phyloP scores from a whole-genome alignment of 23 tunicate genomes.

The Clavelina lepadiformis region DNA sequence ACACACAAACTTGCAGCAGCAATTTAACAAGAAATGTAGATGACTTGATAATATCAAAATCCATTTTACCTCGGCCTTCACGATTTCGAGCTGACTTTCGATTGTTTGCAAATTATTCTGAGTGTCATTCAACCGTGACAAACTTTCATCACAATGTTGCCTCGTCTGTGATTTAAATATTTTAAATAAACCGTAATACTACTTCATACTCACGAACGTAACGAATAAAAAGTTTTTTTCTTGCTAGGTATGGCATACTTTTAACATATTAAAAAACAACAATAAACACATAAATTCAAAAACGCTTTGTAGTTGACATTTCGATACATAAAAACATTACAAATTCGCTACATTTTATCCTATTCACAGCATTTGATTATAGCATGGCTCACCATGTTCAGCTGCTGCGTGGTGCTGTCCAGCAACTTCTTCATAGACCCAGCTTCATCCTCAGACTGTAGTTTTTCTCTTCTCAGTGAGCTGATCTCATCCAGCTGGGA shows the following conservation, averaged over 20 bases:
- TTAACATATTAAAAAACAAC: too few relatives aligned
- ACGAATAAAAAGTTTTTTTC: too few relatives aligned
- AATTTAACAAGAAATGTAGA: neutral
- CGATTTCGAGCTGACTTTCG: constrained; percentile 61
- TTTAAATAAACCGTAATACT: too few relatives aligned
- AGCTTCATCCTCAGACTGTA: constrained; percentile 48
- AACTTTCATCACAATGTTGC: constrained; percentile 45
- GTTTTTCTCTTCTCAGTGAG: constrained; percentile 37
- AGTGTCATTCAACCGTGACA: constrained; percentile 39
- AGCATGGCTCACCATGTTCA: constrained; percentile 20
- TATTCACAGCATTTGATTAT: too few relatives aligned
- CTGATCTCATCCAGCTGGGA: constrained; percentile 49
- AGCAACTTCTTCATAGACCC: constrained; percentile 35
- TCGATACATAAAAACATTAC: too few relatives aligned
- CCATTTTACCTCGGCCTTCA: constrained; percentile 39
- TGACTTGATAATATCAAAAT: neutral
- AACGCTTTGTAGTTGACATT: too few relatives aligned
- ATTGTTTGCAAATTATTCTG: constrained; percentile 56
- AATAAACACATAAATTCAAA: too few relatives aligned
- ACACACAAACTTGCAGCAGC: neutral
- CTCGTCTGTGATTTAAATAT: constrained; percentile 33
- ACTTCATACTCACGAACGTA: too few relatives aligned
- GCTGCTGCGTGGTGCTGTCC: constrained; percentile 36
- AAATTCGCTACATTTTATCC: too few relatives aligned
- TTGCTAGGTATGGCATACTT: too few relatives aligned